These are phyloP conservation scores for Spisula subtruncata DNA, from an alignment of 2,888 invertebrate species.

Conservation along the genomic window DNA sequence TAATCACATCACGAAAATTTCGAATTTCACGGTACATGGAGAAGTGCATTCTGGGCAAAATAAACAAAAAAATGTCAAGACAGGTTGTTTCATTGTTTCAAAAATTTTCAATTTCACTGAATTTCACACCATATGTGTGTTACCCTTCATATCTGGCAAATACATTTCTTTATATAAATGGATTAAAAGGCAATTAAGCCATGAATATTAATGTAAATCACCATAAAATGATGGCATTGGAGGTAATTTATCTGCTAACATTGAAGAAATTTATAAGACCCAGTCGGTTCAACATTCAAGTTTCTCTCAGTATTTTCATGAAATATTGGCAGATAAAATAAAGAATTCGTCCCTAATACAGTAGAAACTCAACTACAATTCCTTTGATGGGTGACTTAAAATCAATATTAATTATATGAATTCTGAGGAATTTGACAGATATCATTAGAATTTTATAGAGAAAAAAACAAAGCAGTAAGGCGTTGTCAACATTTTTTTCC, in stretches of 20 bases:
- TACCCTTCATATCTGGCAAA: background rate
- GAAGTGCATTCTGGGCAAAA: background rate
- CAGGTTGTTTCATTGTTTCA: background rate
- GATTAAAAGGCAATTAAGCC: constrained; percentile 12
- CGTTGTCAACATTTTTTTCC: background rate
- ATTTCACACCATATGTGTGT: constrained; percentile 23
- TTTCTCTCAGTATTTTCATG: background rate
- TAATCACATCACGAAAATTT: too few species aligned
- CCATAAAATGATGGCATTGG: constrained; percentile 10
- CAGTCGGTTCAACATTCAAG: background rate
- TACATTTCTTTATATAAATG: background rate
- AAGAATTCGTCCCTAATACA: background rate
- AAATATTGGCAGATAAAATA: constrained; percentile 8
- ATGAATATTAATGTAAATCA: constrained; percentile 13
- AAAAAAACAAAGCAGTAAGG: constrained; percentile 24
- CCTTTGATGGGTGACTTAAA: constrained; percentile 30
- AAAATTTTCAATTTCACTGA: too few species aligned
- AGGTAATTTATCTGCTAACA: background rate
- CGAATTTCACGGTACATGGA: background rate
- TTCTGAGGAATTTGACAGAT: constrained; percentile 37
- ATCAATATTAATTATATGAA: constrained; percentile 49
- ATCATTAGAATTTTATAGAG: constrained; percentile 32
- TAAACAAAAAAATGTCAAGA: constrained; percentile 9
- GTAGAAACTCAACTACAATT: background rate
- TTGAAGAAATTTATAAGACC: background rate